Base-by-base conservation (phyloP, 2,113 vertebrate genomes). In the Cisticola juncidis region DNA sequence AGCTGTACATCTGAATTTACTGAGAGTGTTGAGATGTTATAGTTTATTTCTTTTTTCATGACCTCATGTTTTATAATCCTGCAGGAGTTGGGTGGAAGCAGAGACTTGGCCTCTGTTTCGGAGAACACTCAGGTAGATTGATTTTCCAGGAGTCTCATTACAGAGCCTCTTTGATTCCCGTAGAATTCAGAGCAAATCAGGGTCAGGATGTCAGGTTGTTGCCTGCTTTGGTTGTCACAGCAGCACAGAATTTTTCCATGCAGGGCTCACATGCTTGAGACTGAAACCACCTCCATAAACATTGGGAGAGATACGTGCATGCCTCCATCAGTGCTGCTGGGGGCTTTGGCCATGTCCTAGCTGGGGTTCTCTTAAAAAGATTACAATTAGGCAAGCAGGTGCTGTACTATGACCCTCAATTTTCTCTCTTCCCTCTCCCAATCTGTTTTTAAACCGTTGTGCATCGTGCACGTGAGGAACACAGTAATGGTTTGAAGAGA, bases 111-210 rank as follows among this genome's bases (percentile, higher is more conserved):
- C 73, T 44, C 40, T 68, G 21, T 81, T 84, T n/a, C 56, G 66
- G 77, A 92, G 93, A 81, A 53, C 54, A 42, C 73, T 91, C 45
- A 42, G 50, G 66, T 92, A 84, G 92, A 81, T 95, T 61, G 58
- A 23, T 85, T 91, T 81, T 77, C 44, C 77, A 92, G 79, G 69
- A 66, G 58, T 95, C 90, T 88, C 81, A 53, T 78, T 80, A 73
- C 64, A 93, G 70, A 94, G n/a, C 77, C 64, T 96, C 91, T 80
- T 96, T 86, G 90, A 91, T 90, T 96, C 83, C 65, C 74, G 65
- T 81, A 38, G 83, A 94, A 85, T 86, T 92, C 36, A 56, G 93
- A 81, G 90, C 0, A 2, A 58, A 74, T 74, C 17, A 15, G 50
- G 53, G 35, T 71, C 45, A 84, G 81, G 53, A 20, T 94, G 81